These are phyloP conservation scores for Meliscaeva auricollis DNA, from an alignment of 2,888 invertebrate species.

Conservation along the genomic window DNA sequence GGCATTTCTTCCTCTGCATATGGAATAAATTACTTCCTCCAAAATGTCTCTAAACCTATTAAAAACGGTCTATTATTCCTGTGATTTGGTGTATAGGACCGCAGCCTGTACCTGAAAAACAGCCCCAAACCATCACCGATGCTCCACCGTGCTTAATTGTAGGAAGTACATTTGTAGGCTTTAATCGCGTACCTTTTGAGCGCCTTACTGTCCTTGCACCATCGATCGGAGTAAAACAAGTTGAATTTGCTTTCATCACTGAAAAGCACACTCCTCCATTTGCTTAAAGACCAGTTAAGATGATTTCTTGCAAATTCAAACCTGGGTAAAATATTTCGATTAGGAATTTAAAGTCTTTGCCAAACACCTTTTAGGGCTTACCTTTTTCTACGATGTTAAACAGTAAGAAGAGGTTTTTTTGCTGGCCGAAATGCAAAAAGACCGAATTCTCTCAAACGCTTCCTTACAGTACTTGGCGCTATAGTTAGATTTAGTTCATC, in stretches of 20 bases:
- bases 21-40: too few species aligned
- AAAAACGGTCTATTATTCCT: too few species aligned
- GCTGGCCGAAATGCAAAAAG: neutral
- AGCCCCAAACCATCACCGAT: neutral
- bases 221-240: conserved; percentile 6
- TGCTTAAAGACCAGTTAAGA: neutral
- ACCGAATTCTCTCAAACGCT: neutral
- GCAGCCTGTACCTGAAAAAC: too few species aligned
- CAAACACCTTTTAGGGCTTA: neutral
- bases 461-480: neutral
- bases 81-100: too few species aligned
- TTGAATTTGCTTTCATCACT: neutral
- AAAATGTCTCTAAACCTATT: too few species aligned
- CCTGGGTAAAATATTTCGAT: neutral
- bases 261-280: conserved; percentile 2
- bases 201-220: neutral
- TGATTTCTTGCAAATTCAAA: neutral
- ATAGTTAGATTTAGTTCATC: neutral
- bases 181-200: neutral
- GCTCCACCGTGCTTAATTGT: neutral
- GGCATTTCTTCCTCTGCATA: too few species aligned
- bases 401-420: neutral
- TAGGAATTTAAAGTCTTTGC: neutral
- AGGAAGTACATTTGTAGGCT: neutral
- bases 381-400: neutral